A percentile compares a stretch with the other conserved stretches of the same genome.
Conservation (phyloP, 1,140 invertebrate genomes). For the Frieseomelitta varia region DNA sequence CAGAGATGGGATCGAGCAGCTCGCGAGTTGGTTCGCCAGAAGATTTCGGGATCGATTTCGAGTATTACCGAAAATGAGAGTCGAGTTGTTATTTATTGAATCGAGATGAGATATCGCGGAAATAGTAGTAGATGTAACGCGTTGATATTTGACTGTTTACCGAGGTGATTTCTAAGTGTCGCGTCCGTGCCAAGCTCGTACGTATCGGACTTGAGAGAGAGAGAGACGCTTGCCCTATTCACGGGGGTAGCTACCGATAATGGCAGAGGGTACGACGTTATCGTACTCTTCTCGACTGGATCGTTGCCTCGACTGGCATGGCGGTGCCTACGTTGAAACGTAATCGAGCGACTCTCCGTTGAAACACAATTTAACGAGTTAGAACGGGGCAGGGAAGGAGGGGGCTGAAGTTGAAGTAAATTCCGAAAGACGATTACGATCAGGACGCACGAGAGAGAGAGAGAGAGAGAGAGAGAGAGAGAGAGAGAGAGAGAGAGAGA, state of each 20-base stretch:
- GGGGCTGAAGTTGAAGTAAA: neutral
- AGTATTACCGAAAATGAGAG: too few species aligned
- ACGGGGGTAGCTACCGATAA: neutral
- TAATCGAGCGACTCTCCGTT: constrained; percentile 24
- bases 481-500: neutral
- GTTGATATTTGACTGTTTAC: too few species aligned
- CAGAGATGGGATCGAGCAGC: too few species aligned
- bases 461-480: neutral
- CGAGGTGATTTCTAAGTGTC: too few species aligned
- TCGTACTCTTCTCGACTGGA: neutral
- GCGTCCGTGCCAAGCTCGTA: too few species aligned
- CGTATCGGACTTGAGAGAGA: too few species aligned
- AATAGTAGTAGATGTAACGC: too few species aligned
- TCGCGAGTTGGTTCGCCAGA: too few species aligned
- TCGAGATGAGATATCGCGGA: too few species aligned
- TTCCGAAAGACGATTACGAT: constrained; percentile 44
- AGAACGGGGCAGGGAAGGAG: neutral
- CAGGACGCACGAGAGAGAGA: neutral
- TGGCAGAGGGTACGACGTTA: neutral
- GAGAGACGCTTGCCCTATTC: too few species aligned
- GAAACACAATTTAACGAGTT: constrained; percentile 56
- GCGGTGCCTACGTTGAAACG: neutral
- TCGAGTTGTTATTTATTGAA: too few species aligned
- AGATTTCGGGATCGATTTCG: too few species aligned
- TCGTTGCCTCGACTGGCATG: neutral